Conservation (phyloP, 2,888 invertebrate species). For the Idaea straminata region DNA sequence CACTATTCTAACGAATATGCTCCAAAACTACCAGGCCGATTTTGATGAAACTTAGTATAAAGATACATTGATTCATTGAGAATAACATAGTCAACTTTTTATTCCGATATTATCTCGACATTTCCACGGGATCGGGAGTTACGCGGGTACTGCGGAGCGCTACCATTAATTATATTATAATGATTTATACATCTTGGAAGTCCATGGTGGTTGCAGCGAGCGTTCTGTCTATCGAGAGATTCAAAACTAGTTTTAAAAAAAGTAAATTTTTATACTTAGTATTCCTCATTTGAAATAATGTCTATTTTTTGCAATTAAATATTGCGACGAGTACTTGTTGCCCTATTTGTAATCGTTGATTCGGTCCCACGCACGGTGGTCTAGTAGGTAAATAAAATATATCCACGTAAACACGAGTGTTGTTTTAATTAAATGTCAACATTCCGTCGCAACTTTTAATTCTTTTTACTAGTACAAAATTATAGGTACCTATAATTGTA, state of each 20-base stretch:
- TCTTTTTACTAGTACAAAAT: slow-evolving; percentile 26
- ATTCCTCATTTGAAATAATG: no score
- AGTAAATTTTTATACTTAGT: no score
- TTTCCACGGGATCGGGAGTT: no score
- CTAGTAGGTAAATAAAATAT: slow-evolving; percentile 13
- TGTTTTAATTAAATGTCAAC: slow-evolving; percentile 70
- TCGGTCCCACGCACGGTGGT: slow-evolving; percentile 13
- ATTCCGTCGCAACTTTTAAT: slow-evolving; percentile 55
- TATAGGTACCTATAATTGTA: not conserved
- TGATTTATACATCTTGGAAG: slow-evolving; percentile 14
- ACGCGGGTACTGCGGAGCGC: no score
- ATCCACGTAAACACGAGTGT: slow-evolving; percentile 48
- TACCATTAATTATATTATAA: not conserved
- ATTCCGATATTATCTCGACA: no score
- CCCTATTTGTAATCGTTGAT: not conserved
- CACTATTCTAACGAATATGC: no score
- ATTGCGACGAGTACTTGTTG: not conserved
- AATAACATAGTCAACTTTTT: no score
- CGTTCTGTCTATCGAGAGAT: not conserved
- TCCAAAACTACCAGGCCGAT: no score
- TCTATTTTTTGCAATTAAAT: no score
- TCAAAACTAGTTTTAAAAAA: not conserved
- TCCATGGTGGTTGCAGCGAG: not conserved
- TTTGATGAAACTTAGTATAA: no score
- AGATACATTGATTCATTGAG: no score